phyloP scores from a whole-genome alignment of 1,140 invertebrate species.

The Procambarus virginalis region DNA sequence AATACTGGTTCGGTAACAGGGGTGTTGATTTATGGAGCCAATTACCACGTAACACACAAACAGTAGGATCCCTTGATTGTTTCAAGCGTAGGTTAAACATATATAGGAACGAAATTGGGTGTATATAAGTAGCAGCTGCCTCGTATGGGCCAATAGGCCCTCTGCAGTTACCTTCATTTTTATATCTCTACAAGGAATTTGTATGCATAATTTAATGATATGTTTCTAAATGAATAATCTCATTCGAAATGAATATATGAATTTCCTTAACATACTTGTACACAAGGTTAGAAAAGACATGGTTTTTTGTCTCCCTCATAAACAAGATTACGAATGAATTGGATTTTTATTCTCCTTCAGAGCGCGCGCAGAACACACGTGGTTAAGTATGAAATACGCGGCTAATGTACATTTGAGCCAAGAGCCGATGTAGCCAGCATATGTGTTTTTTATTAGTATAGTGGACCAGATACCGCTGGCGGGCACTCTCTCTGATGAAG shows the following conservation, averaged over 20 bases:
- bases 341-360: constrained; percentile 30
- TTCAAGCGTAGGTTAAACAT: no score
- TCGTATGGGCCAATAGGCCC: no score
- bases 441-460: constrained; percentile 64
- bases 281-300: neutral
- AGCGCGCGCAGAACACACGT: constrained; percentile 40
- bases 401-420: constrained; percentile 62
- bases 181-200: no score
- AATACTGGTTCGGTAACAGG: no score
- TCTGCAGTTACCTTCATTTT: no score
- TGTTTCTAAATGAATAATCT: neutral
- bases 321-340: constrained; percentile 54
- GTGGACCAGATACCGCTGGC: constrained; percentile 54
- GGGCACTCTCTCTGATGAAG: constrained; percentile 61
- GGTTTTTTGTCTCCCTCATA: constrained; percentile 15
- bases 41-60: no score
- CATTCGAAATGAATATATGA: neutral
- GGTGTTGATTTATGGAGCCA: no score
- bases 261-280: neutral
- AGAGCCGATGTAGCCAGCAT: constrained; percentile 59
- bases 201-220: neutral
- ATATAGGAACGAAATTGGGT: no score
- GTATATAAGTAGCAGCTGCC: no score
- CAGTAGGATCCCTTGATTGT: no score
- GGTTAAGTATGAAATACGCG: constrained; percentile 61